Evolutionary conservation across 2,888 invertebrate genomes (phyloP), one percentile per base, ranked within the genome.

Genomic region (Brachypterus glaber): DNA sequence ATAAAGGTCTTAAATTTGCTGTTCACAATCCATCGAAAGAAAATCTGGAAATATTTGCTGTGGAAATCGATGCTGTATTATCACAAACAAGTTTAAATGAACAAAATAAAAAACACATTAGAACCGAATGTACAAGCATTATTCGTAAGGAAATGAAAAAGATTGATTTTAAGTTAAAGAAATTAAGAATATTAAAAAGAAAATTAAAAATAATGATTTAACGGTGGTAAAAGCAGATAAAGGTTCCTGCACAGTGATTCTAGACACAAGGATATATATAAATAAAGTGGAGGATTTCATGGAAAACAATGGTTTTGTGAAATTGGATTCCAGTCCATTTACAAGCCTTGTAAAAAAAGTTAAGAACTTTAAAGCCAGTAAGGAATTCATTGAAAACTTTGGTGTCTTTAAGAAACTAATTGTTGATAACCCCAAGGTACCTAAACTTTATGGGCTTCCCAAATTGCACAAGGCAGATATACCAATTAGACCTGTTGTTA

Each of bases 221-320:
- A 13, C 17, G n/a, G 13, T 35, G 16, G 35, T 27, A 3, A 35
- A 27, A 16, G 35, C 35, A 3, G 33, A 33, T 9, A 33, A 33
- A 33, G 33, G 33, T 11, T 17, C 17, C 3, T 33, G 33, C 13
- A 26, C 16, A 16, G 35, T 35, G 7, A 35, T 35, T 11, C 16
- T 35, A 13, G 27, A 35, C 5, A 35, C 13, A 24, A 15, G 15
- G 7, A 12, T 26, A 9, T 35, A 35, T 27, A 35, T 15, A 7
- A 35, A 3, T 7, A 35, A 35, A n/a, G 35, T 35, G 4, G 26
- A 35, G 12, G 27, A 35, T 8, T 35, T 35, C 14, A 35, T 35
- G 16, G 26, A 9, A 2, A 17, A 35, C 2, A 35, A 35, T 26
- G 35, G 35, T 5, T 35, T 35, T 26, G 16, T n/a, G 15, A 26